Conservation (phyloP, 2,888 invertebrate species). For the Cephalotes varians region DNA sequence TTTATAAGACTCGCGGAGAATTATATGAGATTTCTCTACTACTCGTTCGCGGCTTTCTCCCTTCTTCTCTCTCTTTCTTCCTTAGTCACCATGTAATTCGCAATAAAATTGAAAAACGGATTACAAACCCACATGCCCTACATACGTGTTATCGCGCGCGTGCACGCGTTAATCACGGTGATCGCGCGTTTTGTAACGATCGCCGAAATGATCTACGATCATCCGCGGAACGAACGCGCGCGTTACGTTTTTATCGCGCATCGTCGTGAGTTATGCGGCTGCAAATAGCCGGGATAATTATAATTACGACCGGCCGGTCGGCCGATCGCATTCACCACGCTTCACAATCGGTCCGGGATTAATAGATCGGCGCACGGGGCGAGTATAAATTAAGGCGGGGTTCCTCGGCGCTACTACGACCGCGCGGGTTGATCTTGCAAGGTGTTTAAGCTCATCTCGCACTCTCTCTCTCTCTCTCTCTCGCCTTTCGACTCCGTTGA, state of each 20-base stretch:
- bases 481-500: conserved; percentile 8
- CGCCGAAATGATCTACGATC: conserved; percentile 39
- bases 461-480: conserved; percentile 11
- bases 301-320: conserved; percentile 32
- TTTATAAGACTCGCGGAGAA: neutral
- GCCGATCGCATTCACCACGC: conserved; percentile 45
- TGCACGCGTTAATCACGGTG: conserved; percentile 26
- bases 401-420: conserved; percentile 20
- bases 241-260: conserved; percentile 27
- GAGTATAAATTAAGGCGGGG: conserved; percentile 48
- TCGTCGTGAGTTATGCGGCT: conserved; percentile 43
- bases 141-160: conserved; percentile 17
- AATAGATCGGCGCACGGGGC: conserved; percentile 42
- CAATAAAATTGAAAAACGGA: conserved; percentile 37
- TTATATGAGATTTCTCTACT: conserved; percentile 5
- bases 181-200: conserved; percentile 5
- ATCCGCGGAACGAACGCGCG: conserved; percentile 24
- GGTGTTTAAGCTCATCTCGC: conserved; percentile 28
- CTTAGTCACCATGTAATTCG: neutral
- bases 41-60: conserved; percentile 11
- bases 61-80: neutral
- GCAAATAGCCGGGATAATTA: conserved; percentile 50
- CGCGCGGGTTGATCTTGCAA: conserved; percentile 36
- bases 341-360: conserved; percentile 42
- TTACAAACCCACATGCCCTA: conserved; percentile 17